Conservation (phyloP, 1,140 invertebrate species). For the Leptopilina clavipes region DNA sequence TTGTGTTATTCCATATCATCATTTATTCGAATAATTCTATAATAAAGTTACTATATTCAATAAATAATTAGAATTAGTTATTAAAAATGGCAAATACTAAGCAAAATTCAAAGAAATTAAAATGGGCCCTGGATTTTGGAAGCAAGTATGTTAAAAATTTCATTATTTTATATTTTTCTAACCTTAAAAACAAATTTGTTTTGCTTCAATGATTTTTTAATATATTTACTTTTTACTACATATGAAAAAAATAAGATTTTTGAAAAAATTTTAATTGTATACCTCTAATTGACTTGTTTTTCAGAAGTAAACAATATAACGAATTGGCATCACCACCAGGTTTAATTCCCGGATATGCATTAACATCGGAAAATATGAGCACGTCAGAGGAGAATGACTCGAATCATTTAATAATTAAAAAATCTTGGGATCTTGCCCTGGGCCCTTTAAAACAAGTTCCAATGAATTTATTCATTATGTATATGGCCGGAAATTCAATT, state of each 20-base stretch:
- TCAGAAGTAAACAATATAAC: constrained; percentile 71
- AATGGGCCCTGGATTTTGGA: constrained; percentile 74
- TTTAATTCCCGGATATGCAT: constrained; percentile 80
- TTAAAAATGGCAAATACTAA: constrained; percentile 53
- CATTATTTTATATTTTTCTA: constrained; percentile 29
- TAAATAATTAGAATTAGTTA: not conserved
- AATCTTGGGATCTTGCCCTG: constrained; percentile 98
- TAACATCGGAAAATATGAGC: constrained; percentile 82
- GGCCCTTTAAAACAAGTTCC: constrained; percentile 96
- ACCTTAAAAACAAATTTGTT: not conserved
- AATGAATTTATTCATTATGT: constrained; percentile 99
- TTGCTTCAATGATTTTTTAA: not conserved
- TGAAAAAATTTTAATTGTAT: not conserved
- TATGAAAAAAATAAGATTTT: no score
- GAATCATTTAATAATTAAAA: constrained; percentile 91
- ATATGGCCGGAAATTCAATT: constrained; percentile 99
- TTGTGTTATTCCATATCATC: not conserved
- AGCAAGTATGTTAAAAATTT: constrained; percentile 65
- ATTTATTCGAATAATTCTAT: no score
- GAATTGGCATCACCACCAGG: constrained; percentile 87
- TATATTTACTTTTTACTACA: no score
- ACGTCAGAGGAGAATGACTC: constrained; percentile 84
- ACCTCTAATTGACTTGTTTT: constrained; percentile 13
- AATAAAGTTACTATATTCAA: not conserved
- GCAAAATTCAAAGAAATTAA: constrained; percentile 66